Base-by-base conservation (phyloP, 2,888 invertebrate species). In the Stenolophus ochropezus region DNA sequence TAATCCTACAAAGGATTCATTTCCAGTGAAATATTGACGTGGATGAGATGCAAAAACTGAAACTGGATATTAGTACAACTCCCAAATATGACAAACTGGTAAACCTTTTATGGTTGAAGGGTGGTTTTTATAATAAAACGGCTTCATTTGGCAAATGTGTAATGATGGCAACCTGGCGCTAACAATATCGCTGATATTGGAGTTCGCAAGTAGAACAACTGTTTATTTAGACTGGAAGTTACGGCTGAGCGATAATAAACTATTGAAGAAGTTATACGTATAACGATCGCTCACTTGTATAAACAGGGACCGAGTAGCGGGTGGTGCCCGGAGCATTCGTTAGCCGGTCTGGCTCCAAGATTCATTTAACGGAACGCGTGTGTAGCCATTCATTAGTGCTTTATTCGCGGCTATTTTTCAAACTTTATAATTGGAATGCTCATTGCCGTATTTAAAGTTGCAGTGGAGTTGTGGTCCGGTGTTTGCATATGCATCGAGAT, bases 211-310 rank as follows among this genome's bases (percentile, higher is more conserved):
- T 42, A 20, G 33, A 58, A 77, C 61, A 58, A 58, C 58, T 77
- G 76, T 77, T 77, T 77, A 42, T 77, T 77, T 77, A 58, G 61
- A 58, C 58, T 42, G 42, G 61, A 77, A 77, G 61, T 77, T 58
- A 27, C 76, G 42, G 42, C 27, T 33, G 25, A 42, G 42, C 58
- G 58, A 77, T 58, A 56, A 58, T 58, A 77, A 58, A 33, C 76
- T 77, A 58, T 58, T 73, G 76, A 77, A 77, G 27, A 77, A 77
- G 76, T 58, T 77, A 47, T 33, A n/a, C n/a, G n/a, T n/a, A 33
- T 77, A 77, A 77, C 58, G 76, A 77, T 61, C 21, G 58, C 42
- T 77, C 58, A 33, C 76, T 77, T 77, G 76, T 77, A 77, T 77
- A 77, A 77, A 77, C 76, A 77, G 21, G 21, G 23, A 56, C 56